Percentiles rank a stretch among this genome's conserved stretches.
Conservation (phyloP, 2,888 invertebrate genomes). For the Notodonta dromedarius region DNA sequence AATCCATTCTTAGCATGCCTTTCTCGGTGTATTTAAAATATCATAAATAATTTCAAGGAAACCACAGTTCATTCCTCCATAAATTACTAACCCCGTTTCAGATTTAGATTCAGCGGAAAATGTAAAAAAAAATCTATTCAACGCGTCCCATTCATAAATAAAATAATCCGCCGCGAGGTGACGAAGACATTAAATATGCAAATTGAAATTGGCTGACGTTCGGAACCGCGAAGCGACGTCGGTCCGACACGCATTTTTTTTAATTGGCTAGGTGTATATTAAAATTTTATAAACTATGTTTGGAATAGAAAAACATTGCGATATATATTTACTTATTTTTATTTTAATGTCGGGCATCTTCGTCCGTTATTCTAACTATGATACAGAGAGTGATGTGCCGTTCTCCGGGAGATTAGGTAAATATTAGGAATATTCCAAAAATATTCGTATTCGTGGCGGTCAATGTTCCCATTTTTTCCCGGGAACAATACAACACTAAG, state of each 20-base stretch:
- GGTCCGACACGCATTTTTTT: slow-evolving; percentile 20
- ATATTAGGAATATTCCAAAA: no score
- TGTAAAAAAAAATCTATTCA: slow-evolving; percentile 4
- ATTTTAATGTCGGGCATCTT: no score
- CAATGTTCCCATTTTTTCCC: no score
- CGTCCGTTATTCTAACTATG: no score
- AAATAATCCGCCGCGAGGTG: slow-evolving; percentile 30
- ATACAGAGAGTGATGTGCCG: no score
- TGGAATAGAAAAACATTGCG: no score
- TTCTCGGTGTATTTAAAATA: not conserved
- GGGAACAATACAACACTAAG: no score
- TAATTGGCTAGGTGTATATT: slow-evolving; percentile 12
- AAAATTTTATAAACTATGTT: no score
- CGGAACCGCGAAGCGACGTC: slow-evolving; percentile 29
- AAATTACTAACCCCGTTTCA: slow-evolving; percentile 2
- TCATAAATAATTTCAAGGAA: not conserved
- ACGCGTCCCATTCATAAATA: slow-evolving; percentile 29
- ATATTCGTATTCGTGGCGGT: no score
- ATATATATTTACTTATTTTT: no score
- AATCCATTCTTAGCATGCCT: no score
- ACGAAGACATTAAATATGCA: slow-evolving; percentile 42
- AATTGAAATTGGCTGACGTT: slow-evolving; percentile 41
- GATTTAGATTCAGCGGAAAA: not conserved
- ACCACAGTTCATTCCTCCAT: slow-evolving; percentile 4
- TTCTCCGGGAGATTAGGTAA: no score